Evolutionary conservation across 2,888 invertebrate genomes (phyloP).

Genomic region (Drosophila macrospina): DNA sequence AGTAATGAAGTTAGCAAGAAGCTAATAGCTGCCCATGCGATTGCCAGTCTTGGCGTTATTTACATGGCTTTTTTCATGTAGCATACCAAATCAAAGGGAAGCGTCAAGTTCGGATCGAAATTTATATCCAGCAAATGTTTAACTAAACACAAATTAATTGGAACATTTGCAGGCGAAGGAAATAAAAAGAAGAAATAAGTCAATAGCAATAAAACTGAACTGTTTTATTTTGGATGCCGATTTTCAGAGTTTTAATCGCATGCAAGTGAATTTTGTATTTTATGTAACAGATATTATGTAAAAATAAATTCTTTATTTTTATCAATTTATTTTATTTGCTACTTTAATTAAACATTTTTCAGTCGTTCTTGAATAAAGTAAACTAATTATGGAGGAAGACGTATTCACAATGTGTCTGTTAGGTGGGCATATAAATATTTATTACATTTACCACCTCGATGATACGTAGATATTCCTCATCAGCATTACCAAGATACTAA

Average conservation of each 20-base stretch:
- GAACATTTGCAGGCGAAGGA: neutral
- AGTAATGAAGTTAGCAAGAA: neutral
- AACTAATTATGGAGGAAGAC: no score
- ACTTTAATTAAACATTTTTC: neutral
- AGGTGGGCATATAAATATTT: no score
- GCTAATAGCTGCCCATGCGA: constrained; percentile 8
- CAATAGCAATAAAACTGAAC: neutral
- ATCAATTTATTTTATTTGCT: neutral
- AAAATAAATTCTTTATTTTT: neutral
- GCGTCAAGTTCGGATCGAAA: constrained; percentile 5
- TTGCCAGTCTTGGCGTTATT: constrained; percentile 14
- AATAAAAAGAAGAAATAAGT: constrained; percentile 8
- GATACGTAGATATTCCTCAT: no score
- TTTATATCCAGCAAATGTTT: neutral
- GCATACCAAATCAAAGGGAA: neutral
- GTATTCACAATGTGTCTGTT: no score
- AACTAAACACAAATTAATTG: neutral
- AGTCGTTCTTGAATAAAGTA: no score
- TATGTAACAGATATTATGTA: neutral
- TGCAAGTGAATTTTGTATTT: neutral
- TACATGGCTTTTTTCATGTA: constrained; percentile 5
- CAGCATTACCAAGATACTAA: no score
- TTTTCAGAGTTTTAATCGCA: neutral
- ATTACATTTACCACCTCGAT: no score
- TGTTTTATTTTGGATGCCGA: neutral